Base-by-base conservation (phyloP, 1,140 invertebrate genomes). In the Artemia franciscana region DNA sequence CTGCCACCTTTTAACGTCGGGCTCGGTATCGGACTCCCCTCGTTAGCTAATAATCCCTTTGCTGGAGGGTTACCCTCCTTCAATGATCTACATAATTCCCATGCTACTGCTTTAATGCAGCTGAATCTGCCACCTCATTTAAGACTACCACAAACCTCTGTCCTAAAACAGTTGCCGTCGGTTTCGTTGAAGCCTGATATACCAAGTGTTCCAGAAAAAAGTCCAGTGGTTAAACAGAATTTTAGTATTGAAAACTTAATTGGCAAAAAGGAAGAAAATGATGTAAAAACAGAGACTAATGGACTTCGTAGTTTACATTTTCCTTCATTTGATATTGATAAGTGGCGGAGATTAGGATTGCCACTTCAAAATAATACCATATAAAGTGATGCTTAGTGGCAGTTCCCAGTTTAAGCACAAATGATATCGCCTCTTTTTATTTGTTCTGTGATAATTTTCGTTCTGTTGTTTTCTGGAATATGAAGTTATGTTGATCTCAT, bases 171-270 rank as follows among this genome's bases (percentile, higher is more conserved):
- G 39, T 15, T 18, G 39, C 39, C 39, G 39, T 51, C 39, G 3
- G 12, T 18, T 12, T 15, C 39, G 39, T 51, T 51, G 39, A 15
- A 12, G 12, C 39, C 39, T 12, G 39, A 51, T 18, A 18, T 51
- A 15, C 39, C 12, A 28, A 24, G 26, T 57, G n/a, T 27, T 24
- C 62, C 21, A 18, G 7, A 7, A 51, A 51, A 57, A 30, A 18
- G 57, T 39, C 57, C 51, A 26, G 5, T 57, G 25, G 59, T 24
- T 23, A 64, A 64, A 57, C n/a, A 59, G 7, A 58, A 59, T 7
- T 64, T 64, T 26, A 64, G 63, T 57, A 64, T 64, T 26, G 63
- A 64, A 26, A 64, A 60, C 27, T 60, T 64, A 39, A 64, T 64
- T 24, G 63, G 63, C 5, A 64, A 61, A 21, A 61, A 62, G 5